Conservation (phyloP, 2,113 vertebrate genomes). For the Anhinga rufa region DNA sequence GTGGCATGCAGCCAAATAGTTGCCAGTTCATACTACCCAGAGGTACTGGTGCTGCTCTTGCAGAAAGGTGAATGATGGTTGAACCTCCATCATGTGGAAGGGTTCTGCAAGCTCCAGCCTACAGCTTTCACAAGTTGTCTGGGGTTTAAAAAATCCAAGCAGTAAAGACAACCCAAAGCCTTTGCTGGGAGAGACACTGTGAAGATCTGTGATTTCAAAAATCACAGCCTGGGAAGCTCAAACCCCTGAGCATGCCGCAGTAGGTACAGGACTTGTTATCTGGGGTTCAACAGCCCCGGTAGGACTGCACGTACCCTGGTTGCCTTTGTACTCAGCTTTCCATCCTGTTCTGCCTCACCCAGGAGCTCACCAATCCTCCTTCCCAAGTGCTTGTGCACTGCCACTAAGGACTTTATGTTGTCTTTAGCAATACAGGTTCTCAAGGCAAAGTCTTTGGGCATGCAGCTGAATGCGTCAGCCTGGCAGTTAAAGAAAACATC, state of each 20-base stretch:
- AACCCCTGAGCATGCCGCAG: rapidly evolving
- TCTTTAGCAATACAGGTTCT: neutral
- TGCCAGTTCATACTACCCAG: neutral
- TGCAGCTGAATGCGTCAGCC: neutral
- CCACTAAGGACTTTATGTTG: neutral
- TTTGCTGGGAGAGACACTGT: neutral
- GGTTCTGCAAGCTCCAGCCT: neutral
- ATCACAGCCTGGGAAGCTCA: neutral
- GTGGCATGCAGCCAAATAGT: neutral
- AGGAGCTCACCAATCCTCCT: neutral
- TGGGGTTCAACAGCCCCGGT: neutral
- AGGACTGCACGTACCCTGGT: rapidly evolving
- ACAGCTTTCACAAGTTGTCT: neutral
- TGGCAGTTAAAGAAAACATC: neutral
- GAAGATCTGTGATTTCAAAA: neutral
- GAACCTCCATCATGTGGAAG: neutral
- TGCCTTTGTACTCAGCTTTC: neutral
- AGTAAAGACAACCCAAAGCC: neutral
- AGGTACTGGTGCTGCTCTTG: neutral
- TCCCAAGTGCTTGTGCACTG: neutral
- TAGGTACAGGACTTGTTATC: neutral
- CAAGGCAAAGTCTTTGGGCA: neutral
- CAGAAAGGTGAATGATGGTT: neutral
- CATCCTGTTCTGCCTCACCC: neutral
- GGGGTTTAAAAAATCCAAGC: neutral